Evolutionary conservation across 2,888 invertebrate species (phyloP).

Genomic region (Germaria angustata): DNA sequence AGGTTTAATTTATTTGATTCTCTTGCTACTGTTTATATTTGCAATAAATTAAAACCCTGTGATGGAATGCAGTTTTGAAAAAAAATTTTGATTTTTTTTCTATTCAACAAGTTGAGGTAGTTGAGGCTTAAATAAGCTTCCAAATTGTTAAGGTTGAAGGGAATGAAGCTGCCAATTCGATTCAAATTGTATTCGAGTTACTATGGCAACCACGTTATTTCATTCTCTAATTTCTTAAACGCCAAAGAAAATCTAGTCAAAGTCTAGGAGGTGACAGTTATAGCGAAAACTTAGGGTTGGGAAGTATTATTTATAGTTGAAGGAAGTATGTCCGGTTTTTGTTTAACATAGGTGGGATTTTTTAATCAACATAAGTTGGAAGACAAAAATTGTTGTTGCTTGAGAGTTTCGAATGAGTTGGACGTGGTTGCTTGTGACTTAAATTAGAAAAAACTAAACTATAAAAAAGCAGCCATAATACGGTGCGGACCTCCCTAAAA

Average conservation of each 20-base stretch:
- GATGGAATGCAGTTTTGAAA: conserved; percentile 66
- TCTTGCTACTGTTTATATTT: conserved; percentile 36
- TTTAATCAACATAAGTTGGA: conserved; percentile 40
- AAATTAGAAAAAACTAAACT: conserved; percentile 16
- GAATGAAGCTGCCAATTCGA: conserved; percentile 51
- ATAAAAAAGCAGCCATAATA: conserved; percentile 26
- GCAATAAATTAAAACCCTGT: conserved; percentile 65
- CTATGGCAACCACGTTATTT: conserved; percentile 46
- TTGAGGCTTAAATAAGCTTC: conserved; percentile 67
- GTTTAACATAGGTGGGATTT: conserved; percentile 29
- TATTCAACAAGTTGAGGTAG: conserved; percentile 71
- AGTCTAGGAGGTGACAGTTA: background rate
- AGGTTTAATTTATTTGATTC: conserved; percentile 59
- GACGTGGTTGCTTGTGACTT: no score
- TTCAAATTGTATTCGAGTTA: conserved; percentile 54
- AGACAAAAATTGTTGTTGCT: conserved; percentile 33
- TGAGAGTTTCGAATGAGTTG: background rate
- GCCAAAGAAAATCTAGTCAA: background rate
- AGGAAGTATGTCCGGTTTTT: conserved; percentile 23
- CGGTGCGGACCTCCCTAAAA: background rate
- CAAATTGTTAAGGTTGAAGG: conserved; percentile 35
- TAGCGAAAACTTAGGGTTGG: conserved; percentile 5
- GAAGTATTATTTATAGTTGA: conserved; percentile 15
- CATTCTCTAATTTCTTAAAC: background rate
- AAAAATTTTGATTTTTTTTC: background rate